phyloP scores from a whole-genome alignment of 1,140 invertebrate species.

The Drosophila simulans region DNA sequence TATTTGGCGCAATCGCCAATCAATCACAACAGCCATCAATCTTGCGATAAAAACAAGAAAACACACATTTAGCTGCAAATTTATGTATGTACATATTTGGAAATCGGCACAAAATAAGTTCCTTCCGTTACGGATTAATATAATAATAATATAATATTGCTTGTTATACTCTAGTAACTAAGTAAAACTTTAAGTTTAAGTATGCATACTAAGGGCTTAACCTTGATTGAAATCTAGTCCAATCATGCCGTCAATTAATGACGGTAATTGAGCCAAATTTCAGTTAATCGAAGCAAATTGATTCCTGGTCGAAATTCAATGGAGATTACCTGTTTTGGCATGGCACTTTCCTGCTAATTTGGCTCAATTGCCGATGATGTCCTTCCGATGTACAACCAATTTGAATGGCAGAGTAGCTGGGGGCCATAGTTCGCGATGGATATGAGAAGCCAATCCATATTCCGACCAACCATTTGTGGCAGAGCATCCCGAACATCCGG shows the following conservation, averaged over 20 bases:
- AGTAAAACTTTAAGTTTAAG: not conserved
- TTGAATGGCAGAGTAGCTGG: constrained; percentile 25
- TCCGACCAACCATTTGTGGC: constrained; percentile 30
- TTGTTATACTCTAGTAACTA: not conserved
- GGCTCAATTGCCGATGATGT: constrained; percentile 55
- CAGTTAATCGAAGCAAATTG: constrained; percentile 41
- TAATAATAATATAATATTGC: not conserved
- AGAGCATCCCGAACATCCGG: constrained; percentile 54
- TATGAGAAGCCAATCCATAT: constrained; percentile 16
- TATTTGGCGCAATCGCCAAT: constrained; percentile 62
- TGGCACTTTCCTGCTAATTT: constrained; percentile 49
- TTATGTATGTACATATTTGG: not conserved
- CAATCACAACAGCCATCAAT: constrained; percentile 67
- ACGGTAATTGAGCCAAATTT: constrained; percentile 23
- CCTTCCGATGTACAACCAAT: constrained; percentile 41
- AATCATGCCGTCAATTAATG: constrained; percentile 20
- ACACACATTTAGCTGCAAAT: constrained; percentile 19
- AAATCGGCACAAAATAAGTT: not conserved
- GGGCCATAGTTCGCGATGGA: constrained; percentile 7
- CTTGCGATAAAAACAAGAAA: constrained; percentile 28
- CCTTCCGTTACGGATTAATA: too few relatives aligned
- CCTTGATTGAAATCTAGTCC: not conserved
- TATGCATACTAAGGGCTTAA: not conserved
- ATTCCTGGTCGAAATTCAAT: constrained; percentile 30
- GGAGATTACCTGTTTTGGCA: constrained; percentile 34